These are phyloP conservation scores for Pollachius pollachius DNA, from an alignment of 2,113 vertebrate genomes.

Conservation along the genomic window DNA sequence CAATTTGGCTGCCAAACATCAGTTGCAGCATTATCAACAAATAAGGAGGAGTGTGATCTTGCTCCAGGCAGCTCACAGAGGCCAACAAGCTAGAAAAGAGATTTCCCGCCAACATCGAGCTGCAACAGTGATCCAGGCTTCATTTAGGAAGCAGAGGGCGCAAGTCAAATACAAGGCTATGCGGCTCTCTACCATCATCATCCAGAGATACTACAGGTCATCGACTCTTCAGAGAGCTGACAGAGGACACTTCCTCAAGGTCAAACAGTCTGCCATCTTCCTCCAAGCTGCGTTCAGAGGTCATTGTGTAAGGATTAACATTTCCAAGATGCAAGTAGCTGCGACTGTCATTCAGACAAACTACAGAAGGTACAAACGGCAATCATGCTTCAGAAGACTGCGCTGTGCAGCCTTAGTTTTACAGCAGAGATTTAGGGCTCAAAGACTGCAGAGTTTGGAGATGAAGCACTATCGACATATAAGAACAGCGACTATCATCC, in stretches of 20 bases:
- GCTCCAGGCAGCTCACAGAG: slow-evolving; percentile 79
- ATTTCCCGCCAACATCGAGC: slow-evolving; percentile 63
- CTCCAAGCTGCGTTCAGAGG: slow-evolving; percentile 74
- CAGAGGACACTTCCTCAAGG: slow-evolving; percentile 54
- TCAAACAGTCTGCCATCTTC: slow-evolving; percentile 49
- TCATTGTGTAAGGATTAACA: slow-evolving; percentile 35
- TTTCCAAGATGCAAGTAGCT: slow-evolving; percentile 51
- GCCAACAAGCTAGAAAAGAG: slow-evolving; percentile 59
- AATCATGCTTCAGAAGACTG: slow-evolving; percentile 56
- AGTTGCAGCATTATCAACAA: slow-evolving; percentile 65
- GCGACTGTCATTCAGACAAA: slow-evolving; percentile 76
- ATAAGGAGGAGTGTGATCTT: slow-evolving; percentile 64
- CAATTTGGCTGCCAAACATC: slow-evolving; percentile 21
- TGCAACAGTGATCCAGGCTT: slow-evolving; percentile 76
- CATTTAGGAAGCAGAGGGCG: slow-evolving; percentile 69
- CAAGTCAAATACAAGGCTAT: slow-evolving; percentile 68
- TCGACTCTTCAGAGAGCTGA: slow-evolving; percentile 51
- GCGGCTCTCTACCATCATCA: slow-evolving; percentile 69
- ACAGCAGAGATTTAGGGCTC: slow-evolving; percentile 78
- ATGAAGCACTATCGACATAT: slow-evolving; percentile 39
- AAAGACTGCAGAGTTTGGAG: slow-evolving; percentile 46
- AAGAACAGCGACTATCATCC: slow-evolving; percentile 51
- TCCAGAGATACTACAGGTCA: slow-evolving; percentile 78
- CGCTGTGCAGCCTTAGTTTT: slow-evolving; percentile 59
- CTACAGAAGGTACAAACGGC: slow-evolving; percentile 72